Evolutionary conservation across 2,113 vertebrate species (phyloP).

Genomic region (Ondatra zibethicus): DNA sequence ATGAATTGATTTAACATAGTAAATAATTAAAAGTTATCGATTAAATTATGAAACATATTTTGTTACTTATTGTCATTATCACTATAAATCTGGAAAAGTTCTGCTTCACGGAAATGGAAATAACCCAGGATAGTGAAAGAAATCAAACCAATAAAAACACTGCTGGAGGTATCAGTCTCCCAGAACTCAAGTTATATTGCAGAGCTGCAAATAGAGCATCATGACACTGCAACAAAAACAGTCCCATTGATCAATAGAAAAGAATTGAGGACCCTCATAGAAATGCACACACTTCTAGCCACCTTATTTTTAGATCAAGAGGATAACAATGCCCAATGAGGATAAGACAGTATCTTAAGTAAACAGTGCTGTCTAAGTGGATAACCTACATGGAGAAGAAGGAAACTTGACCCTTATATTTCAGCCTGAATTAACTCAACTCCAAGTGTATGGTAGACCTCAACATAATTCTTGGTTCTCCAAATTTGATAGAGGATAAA

Average conservation of each 20-base stretch:
- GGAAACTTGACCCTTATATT: neutral
- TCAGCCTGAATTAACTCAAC: neutral
- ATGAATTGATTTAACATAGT: neutral
- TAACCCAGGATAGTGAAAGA: neutral
- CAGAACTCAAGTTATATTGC: neutral
- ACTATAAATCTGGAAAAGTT: neutral
- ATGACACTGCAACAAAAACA: neutral
- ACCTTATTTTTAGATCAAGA: neutral
- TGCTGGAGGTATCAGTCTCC: neutral
- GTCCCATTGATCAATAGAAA: neutral
- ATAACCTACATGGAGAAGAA: neutral
- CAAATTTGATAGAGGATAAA: neutral
- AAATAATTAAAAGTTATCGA: neutral
- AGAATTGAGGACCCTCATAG: neutral
- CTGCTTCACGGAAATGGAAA: neutral
- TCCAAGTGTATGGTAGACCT: neutral
- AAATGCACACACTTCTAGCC: neutral
- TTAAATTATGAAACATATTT: neutral
- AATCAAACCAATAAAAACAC: neutral
- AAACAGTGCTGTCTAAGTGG: neutral
- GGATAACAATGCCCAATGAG: neutral
- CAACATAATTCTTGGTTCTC: neutral
- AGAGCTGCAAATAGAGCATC: neutral
- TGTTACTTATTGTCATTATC: neutral
- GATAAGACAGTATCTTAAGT: neutral